Evolutionary conservation across 2,113 vertebrate species (phyloP).

Genomic region (cattle (Bos taurus)): DNA sequence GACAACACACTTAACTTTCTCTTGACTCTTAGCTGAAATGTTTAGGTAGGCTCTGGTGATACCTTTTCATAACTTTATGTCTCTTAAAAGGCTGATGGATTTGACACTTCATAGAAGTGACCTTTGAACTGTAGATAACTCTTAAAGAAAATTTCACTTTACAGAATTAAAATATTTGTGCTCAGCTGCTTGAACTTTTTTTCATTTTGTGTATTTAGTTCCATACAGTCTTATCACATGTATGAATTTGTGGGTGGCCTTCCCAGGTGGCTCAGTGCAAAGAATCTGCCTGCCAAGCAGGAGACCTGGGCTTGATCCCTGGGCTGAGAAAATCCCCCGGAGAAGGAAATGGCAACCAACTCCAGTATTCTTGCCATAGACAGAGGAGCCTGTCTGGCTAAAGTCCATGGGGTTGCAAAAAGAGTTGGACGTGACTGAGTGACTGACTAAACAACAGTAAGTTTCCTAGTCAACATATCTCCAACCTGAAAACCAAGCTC

Average conservation of each 20-base stretch:
- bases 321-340: neutral
- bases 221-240: neutral
- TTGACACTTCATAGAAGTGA: conserved; percentile 30
- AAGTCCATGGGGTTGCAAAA: neutral
- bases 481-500: neutral
- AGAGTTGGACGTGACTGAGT: fast-evolving
- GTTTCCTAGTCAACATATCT: neutral
- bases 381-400: neutral
- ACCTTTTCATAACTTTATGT: conserved; percentile 26
- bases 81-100: conserved; percentile 24
- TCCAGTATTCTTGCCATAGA: neutral
- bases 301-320: neutral
- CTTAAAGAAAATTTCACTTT: conserved; percentile 47
- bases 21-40: conserved; percentile 34
- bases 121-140: conserved; percentile 26
- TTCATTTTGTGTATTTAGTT: neutral
- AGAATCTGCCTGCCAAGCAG: neutral
- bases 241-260: neutral
- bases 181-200: conserved; percentile 32
- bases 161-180: conserved; percentile 60
- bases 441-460: neutral
- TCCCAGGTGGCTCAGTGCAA: neutral
- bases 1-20: conserved; percentile 30
- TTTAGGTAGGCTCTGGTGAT: conserved; percentile 47
- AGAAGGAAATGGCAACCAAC: neutral